phyloP scores from a whole-genome alignment of 2,113 vertebrate species.

The Nestor notabilis region DNA sequence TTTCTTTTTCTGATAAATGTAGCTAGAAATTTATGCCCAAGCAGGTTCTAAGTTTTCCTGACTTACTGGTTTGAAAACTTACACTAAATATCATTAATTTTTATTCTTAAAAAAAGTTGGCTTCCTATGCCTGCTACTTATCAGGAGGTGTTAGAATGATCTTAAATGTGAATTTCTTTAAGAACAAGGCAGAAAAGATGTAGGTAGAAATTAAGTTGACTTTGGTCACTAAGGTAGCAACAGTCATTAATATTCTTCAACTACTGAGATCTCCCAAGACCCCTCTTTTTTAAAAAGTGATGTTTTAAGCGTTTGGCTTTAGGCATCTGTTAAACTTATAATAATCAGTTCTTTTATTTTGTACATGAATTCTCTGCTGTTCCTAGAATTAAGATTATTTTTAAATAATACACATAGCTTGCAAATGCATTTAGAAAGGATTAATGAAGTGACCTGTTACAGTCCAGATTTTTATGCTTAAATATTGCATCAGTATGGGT shows the following conservation, averaged over 20 bases:
- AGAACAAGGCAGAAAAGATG: neutral
- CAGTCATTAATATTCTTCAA: neutral
- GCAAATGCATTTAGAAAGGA: neutral
- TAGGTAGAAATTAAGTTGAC: neutral
- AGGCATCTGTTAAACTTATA: neutral
- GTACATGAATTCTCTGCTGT: neutral
- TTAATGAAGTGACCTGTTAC: slow-evolving; percentile 32
- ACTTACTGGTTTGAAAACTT: neutral
- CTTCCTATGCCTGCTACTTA: neutral
- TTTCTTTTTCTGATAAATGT: neutral
- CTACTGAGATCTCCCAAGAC: neutral
- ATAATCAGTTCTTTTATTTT: neutral
- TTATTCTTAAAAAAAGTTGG: neutral
- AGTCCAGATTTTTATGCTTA: slow-evolving; percentile 33
- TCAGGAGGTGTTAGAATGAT: neutral
- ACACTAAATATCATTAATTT: neutral
- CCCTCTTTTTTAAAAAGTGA: neutral
- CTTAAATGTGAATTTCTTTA: slow-evolving; percentile 6
- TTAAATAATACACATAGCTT: neutral
- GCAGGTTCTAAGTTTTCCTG: neutral
- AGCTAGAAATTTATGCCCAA: neutral
- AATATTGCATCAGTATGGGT: slow-evolving; percentile 1
- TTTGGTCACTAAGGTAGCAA: neutral
- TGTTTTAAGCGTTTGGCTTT: neutral
- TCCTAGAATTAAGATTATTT: neutral